phyloP scores from a whole-genome alignment of 30 jellyfish, hydroid and myxozoan species.

The Clytia hemisphaerica region DNA sequence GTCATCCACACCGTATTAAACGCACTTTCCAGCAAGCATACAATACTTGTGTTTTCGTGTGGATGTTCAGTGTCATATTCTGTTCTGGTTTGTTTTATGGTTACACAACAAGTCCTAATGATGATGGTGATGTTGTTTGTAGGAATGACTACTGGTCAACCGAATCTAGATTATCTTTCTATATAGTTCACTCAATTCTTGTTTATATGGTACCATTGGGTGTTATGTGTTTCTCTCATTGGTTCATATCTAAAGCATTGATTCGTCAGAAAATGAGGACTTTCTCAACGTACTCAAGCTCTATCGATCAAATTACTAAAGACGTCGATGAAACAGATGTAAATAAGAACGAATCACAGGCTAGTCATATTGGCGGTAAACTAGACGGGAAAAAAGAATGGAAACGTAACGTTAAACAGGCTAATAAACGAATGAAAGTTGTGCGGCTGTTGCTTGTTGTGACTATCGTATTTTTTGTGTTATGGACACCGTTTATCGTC shows the following conservation, averaged over 20 bases:
- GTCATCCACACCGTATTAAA: conserved; percentile 61
- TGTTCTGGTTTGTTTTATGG: conserved; percentile 68
- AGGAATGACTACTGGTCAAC: conserved; percentile 71
- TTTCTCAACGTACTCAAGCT: too few species aligned
- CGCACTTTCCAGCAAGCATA: conserved; percentile 39
- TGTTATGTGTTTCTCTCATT: conserved; percentile 78
- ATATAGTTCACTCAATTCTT: conserved; percentile 56
- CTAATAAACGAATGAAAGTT: conserved; percentile 31
- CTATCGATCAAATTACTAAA: background rate
- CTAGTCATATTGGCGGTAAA: too few species aligned
- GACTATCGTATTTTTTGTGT: conserved; percentile 46
- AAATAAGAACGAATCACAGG: background rate
- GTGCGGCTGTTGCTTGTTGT: conserved; percentile 64
- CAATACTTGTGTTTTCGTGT: conserved; percentile 13
- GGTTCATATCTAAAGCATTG: conserved; percentile 42
- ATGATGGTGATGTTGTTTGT: conserved; percentile 34
- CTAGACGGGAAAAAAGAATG: background rate
- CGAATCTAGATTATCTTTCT: conserved; percentile 37
- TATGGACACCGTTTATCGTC: conserved; percentile 90
- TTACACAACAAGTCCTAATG: conserved; percentile 18
- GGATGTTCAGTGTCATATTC: conserved; percentile 61
- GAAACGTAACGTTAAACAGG: background rate
- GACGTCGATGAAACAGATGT: background rate
- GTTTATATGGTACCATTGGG: conserved; percentile 68
- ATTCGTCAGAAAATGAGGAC: background rate